Base-by-base conservation (phyloP, 2,113 vertebrate genomes). In the Hippocampus mohnikei region DNA sequence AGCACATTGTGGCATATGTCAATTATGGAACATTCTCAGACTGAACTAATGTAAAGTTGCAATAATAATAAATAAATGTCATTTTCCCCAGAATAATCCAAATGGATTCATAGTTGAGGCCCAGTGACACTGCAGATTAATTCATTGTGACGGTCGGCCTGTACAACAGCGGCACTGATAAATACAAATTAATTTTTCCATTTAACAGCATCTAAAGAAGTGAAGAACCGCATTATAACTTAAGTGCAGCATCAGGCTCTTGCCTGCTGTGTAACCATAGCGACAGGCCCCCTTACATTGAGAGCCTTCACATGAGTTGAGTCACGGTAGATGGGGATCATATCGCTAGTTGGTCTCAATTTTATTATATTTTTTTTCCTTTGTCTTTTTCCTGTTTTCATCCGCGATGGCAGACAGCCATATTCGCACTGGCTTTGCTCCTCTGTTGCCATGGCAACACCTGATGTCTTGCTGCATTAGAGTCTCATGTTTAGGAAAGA, bases 381-480 rank as follows among this genome's bases (percentile, higher is more conserved):
- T 73, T 82, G 76, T 82, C 76, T 75, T 81, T 77, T 82, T 77
- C 13, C 27, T 3, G 76, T 82, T 73, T 76, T 69, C 70, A 53
- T 82, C 77, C 60, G 56, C 70, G n/a, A 7, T 78, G 72, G 66
- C 78, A 75, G 76, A 53, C 23, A 16, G 75, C 77, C 77, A 79
- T 66, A 70, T 75, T 77, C 67, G 67, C 69, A 73, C 84, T 72
- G 76, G 86, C 79, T 77, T 70, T 84, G 85, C 88, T 89, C 77
- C 62, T 73, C 70, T 83, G 86, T 90, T 89, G 75, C 89, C 84
- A 90, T 89, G 70, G 83, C 78, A 88, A 89, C 81, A 68, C 71
- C 55, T 68, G 67, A 70, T 88, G 74, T 85, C 85, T 85, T 67
- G 74, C 79, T 85, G 81, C 81, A 80, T 81, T 84, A 81, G 69